These are phyloP conservation scores for Thermophis baileyi DNA, from an alignment of 2,113 vertebrate genomes.

Conservation along the genomic window DNA sequence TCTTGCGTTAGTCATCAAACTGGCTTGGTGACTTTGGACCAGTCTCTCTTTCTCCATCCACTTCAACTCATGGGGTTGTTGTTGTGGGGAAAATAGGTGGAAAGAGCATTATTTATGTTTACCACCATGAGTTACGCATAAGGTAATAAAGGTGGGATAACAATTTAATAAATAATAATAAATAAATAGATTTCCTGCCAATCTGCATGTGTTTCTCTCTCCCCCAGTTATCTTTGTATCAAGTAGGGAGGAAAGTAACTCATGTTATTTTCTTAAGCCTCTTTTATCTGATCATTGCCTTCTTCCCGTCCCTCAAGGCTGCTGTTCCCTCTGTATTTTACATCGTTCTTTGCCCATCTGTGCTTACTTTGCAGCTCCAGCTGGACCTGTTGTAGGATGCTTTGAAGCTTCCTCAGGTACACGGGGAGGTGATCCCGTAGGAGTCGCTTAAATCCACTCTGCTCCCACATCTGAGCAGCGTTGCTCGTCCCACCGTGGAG, in stretches of 20 bases:
- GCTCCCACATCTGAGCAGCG: slow-evolving; percentile 62
- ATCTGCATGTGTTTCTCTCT: no score
- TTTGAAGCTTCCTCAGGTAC: slow-evolving; percentile 67
- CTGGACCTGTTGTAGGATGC: slow-evolving; percentile 67
- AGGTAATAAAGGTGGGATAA: no score
- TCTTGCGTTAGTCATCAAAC: no score
- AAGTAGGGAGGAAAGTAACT: neutral
- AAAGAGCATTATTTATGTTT: no score
- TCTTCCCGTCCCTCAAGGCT: neutral
- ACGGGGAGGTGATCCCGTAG: slow-evolving; percentile 62
- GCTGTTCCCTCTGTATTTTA: neutral
- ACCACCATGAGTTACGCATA: no score
- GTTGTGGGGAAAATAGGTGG: no score
- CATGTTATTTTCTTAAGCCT: no score
- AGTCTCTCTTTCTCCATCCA: no score
- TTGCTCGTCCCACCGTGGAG: slow-evolving; percentile 37
- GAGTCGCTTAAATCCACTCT: slow-evolving; percentile 47
- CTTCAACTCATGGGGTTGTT: no score
- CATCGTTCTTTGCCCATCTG: neutral
- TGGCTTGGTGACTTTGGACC: no score
- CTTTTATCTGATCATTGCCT: neutral
- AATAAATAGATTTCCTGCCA: no score
- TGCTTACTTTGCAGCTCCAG: slow-evolving; percentile 80
- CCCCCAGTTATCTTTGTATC: neutral
- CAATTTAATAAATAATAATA: no score